Conservation (phyloP, 1,140 invertebrate species). For the Ganaspis sp. region DNA sequence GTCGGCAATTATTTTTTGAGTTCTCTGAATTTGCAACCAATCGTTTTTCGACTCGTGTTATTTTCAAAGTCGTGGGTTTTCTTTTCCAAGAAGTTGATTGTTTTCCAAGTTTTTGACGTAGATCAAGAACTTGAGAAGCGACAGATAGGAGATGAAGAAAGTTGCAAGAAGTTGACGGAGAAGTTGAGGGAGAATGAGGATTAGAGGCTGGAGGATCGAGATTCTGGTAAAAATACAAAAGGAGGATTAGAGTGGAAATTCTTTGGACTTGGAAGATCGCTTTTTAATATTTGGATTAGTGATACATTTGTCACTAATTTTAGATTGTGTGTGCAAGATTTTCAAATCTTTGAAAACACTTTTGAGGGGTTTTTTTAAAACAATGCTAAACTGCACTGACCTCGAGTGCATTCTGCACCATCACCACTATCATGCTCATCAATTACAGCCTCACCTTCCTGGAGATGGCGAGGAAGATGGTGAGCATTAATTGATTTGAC, state of each 20-base stretch:
- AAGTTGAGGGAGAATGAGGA: not conserved
- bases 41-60: no score
- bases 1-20: no score
- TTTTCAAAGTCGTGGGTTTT: no score
- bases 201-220: not conserved
- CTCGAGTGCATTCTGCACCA: slow-evolving; percentile 86
- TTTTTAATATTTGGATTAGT: not conserved
- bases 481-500: slow-evolving; percentile 55
- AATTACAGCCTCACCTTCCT: slow-evolving; percentile 80
- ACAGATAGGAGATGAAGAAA: not conserved
- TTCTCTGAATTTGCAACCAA: no score
- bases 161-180: not conserved
- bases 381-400: slow-evolving; percentile 86
- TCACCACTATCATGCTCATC: slow-evolving; percentile 84
- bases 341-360: not conserved
- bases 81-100: not conserved
- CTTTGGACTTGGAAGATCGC: not conserved
- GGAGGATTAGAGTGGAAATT: not conserved
- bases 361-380: not conserved
- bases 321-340: not conserved
- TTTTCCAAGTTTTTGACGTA: not conserved
- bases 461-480: slow-evolving; percentile 77
- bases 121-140: not conserved
- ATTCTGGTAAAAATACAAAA: not conserved
- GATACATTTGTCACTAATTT: no score